These are phyloP conservation scores for Camponotus floridanus DNA, from an alignment of 1,140 invertebrate genomes.

Conservation along the genomic window DNA sequence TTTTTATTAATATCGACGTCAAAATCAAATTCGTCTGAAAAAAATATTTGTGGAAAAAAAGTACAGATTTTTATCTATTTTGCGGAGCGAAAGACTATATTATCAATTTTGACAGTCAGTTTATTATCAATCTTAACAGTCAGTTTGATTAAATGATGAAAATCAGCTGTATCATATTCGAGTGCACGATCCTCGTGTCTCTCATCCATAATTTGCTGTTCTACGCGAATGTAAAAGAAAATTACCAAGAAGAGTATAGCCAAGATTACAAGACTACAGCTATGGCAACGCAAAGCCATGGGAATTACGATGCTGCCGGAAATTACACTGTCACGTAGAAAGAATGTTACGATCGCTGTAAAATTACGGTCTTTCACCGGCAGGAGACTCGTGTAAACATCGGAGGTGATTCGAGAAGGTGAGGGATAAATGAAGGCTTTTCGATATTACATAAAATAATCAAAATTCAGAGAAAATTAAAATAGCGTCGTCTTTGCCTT, in stretches of 20 bases:
- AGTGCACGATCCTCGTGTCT: too few species aligned
- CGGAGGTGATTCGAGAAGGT: not conserved
- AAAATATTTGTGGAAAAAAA: not conserved
- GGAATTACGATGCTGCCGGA: constrained; percentile 44
- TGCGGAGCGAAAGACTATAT: not conserved
- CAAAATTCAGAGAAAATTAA: not conserved
- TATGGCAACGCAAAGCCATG: constrained; percentile 9
- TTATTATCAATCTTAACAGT: not conserved
- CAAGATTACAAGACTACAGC: constrained; percentile 3
- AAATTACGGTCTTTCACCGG: constrained; percentile 40
- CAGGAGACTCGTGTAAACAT: constrained; percentile 39
- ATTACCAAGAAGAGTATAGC: not conserved
- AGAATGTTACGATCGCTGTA: constrained; percentile 44
- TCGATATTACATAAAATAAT: constrained; percentile 14
- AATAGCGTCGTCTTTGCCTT: not conserved
- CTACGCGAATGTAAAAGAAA: constrained; percentile 12
- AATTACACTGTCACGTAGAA: constrained; percentile 52
- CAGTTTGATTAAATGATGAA: too few species aligned
- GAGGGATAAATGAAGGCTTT: constrained; percentile 16
- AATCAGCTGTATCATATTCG: not conserved
- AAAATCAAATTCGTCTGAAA: constrained; percentile 13
- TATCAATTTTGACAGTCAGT: too few species aligned
- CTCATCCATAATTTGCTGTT: not conserved
- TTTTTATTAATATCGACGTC: constrained; percentile 1
- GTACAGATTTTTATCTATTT: not conserved